Evolutionary conservation across 92 coral and sea anemone genomes (phyloP), one percentile per base, ranked within the genome.

Genomic region (Scolanthus callimorphus): DNA sequence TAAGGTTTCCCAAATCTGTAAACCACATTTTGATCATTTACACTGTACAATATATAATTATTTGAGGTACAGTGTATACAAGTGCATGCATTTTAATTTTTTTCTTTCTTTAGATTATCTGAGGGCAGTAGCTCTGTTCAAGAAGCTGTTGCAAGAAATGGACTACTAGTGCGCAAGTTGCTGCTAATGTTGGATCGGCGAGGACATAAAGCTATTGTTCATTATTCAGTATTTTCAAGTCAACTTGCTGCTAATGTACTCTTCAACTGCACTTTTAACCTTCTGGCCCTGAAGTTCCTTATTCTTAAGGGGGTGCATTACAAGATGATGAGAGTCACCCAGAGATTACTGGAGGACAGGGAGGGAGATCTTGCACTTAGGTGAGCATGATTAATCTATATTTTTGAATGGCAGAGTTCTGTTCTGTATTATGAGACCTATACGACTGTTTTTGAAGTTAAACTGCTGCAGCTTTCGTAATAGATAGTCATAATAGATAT

Each of bases 261-360:
- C n/a, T 84, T 73, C 25, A 78, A 60, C 52, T 72, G 86, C 64
- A 84, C 90, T 27, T 84, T 79, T 20, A 78, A 70, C 54, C 64
- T 48, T 13, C 47, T 23, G 17, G 51, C 91, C 15, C 69, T 76
- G 29, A 57, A 20, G 4, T 13, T 47, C 20, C 54, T 79, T 45
- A 23, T 73, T 46, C 59, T 73, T 53, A 49, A 51, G 21, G 82
- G 78, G 6, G 64, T 70, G 22, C 66, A 72, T 34, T n/a, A 51
- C 26, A 68, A 51, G 65, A 66, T 84, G 43, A 62, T 84, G 29
- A 55, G 60, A 17, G 54, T 79, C 34, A 78, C 81, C 25, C 74
- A 59, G 21, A 44, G 43, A 3, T 57, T 76, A 2, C 22, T 84
- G 43, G 46, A 57, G 49, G 74, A 80, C 25, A 21, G 39, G 43